Base-by-base conservation (phyloP, 1,140 invertebrate genomes). In the Drosophila elegans region DNA sequence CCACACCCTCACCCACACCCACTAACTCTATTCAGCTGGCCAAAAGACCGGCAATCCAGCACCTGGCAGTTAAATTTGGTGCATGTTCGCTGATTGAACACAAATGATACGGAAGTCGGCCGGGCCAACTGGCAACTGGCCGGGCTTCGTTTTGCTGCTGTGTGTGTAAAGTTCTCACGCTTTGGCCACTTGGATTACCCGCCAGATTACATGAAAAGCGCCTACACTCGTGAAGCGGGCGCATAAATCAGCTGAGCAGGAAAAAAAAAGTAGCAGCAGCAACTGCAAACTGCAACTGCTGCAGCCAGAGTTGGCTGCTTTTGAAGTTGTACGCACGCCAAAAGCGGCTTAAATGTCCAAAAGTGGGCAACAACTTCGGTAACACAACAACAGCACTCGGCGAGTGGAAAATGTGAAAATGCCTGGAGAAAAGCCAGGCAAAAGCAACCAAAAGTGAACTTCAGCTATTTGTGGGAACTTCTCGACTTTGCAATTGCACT, bases 271-370 rank as follows among this genome's bases (percentile, higher is more conserved):
- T 9, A 38, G 11, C 36, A 46, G 12, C 49, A 59, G 21, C 42
- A 42, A 34, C 55, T 12, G 67, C 38, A 55, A 55, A 69, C 55
- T 75, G 62, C 63, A 82, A 80, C 74, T 81, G 81, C 82, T 73
- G 48, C 48, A 32, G 29, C 48, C 25, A 13, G 63, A 67, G 49
- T 69, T 78, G 75, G 49, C 74, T 59, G 74, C 75, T 78, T 78
- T 78, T 78, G 75, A 78, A 86, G 83, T 88, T 88, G 84, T 89
- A 89, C 85, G 85, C 84, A 89, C 79, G 84, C 84, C 84, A 89
- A 89, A 89, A 85, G 84, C 85, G 85, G 84, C 85, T 89, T 89
- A 89, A 89, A 89, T 89, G 84, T 89, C 84, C 84, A 89, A 89
- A 76, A 89, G 85, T 89, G 84, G 84, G 75, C 69, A 78, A 86